These are phyloP conservation scores for Myrmecobius fasciatus DNA, from an alignment of 2,113 vertebrate genomes.

Conservation along the genomic window DNA sequence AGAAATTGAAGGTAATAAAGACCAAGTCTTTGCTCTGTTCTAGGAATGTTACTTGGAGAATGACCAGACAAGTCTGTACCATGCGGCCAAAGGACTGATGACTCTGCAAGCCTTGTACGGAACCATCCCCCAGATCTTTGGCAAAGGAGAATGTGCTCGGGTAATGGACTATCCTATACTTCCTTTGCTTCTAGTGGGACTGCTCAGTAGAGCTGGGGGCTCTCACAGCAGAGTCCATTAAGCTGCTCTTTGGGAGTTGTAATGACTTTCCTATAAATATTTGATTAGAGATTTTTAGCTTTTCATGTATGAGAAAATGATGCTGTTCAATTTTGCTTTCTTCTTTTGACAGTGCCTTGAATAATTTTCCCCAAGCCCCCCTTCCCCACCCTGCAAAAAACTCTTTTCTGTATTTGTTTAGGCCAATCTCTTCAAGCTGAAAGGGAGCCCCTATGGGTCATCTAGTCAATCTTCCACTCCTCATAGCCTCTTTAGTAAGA, in stretches of 20 bases:
- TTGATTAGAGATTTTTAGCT: neutral
- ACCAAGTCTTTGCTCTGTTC: neutral
- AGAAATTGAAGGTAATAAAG: neutral
- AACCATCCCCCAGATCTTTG: slow-evolving; percentile 97
- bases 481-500: neutral
- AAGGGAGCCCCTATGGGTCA: neutral
- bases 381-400: too few species aligned
- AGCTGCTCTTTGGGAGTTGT: neutral
- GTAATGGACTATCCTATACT: slow-evolving; percentile 81
- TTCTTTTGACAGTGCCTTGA: neutral
- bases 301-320: neutral
- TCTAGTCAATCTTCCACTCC: neutral
- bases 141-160: slow-evolving; percentile 97
- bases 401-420: neutral
- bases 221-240: neutral
- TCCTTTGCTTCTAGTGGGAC: neutral
- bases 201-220: neutral
- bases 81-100: slow-evolving; percentile 97
- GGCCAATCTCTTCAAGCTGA: neutral
- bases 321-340: accelerated
- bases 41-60: slow-evolving; percentile 98
- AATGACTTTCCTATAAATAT: slow-evolving; percentile 8
- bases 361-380: neutral
- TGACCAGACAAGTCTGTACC: slow-evolving; percentile 97
- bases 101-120: slow-evolving; percentile 96